These are phyloP conservation scores for Sycobia sp. DNA, from an alignment of 1,140 invertebrate species.

Conservation along the genomic window DNA sequence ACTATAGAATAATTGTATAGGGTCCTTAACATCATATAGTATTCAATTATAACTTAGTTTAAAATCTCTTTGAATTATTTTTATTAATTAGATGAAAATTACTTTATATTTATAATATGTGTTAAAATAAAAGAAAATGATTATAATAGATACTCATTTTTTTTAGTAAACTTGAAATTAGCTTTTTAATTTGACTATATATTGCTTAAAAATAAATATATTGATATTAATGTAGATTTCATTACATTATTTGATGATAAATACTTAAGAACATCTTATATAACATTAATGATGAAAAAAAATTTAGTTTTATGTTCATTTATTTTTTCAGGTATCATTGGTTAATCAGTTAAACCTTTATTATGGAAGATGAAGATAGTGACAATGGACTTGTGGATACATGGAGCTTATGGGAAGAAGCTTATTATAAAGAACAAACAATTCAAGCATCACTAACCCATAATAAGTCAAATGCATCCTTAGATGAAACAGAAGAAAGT, in stretches of 20 bases:
- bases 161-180: slow-evolving; percentile 30
- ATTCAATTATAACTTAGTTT: too few species aligned
- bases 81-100: too few species aligned
- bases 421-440: slow-evolving; percentile 44
- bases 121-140: slow-evolving; percentile 8
- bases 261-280: background rate
- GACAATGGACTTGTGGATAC: slow-evolving; percentile 51
- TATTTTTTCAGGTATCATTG: slow-evolving; percentile 37
- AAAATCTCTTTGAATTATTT: too few species aligned
- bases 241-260: background rate
- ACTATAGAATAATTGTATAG: too few species aligned
- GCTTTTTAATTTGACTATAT: slow-evolving; percentile 17
- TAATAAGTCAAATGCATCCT: slow-evolving; percentile 45
- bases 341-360: slow-evolving; percentile 38
- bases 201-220: background rate
- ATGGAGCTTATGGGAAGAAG: slow-evolving; percentile 48
- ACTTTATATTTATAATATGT: too few species aligned
- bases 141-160: slow-evolving; percentile 14
- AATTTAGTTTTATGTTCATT: slow-evolving; percentile 32
- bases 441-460: slow-evolving; percentile 43
- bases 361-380: slow-evolving; percentile 61
- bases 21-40: too few species aligned
- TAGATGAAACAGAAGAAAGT: slow-evolving; percentile 43
- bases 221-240: background rate
- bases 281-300: slow-evolving; percentile 15